phyloP scores from a whole-genome alignment of 2,113 vertebrate species.

The Trichomycterus rosablanca region DNA sequence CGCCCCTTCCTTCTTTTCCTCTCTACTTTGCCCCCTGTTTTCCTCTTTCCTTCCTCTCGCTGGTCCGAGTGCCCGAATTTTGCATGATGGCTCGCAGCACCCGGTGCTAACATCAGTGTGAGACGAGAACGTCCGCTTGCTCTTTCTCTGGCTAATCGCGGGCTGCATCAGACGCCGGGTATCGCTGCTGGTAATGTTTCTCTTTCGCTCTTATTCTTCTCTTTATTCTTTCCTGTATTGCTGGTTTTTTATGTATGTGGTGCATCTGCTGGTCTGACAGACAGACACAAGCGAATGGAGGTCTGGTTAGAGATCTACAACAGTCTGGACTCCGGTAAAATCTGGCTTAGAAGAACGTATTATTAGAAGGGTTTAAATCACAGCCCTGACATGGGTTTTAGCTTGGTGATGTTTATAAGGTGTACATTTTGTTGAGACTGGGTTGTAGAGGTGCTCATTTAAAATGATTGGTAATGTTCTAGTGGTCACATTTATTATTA shows the following conservation, averaged over 20 bases:
- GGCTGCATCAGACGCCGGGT: constrained; percentile 58
- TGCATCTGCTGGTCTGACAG: too few species aligned
- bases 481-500: too few species aligned
- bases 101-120: constrained; percentile 63
- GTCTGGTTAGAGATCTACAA: too few species aligned
- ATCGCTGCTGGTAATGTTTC: constrained; percentile 71
- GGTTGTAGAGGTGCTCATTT: too few species aligned
- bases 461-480: too few species aligned
- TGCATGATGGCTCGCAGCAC: constrained; percentile 81
- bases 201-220: constrained; percentile 10
- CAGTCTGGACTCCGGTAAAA: too few species aligned
- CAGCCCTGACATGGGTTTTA: too few species aligned
- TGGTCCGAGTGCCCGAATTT: constrained; percentile 60
- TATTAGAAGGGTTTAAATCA: too few species aligned
- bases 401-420: too few species aligned
- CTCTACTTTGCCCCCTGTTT: constrained; percentile 54
- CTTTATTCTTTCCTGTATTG: background rate
- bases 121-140: constrained; percentile 63
- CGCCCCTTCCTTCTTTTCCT: constrained; percentile 51
- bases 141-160: constrained; percentile 58
- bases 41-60: constrained; percentile 55
- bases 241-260: background rate
- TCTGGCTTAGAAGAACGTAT: too few species aligned
- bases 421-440: too few species aligned
- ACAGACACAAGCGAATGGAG: too few species aligned